Base-by-base conservation (phyloP, 2,888 invertebrate species). In the Drosophila dives region DNA sequence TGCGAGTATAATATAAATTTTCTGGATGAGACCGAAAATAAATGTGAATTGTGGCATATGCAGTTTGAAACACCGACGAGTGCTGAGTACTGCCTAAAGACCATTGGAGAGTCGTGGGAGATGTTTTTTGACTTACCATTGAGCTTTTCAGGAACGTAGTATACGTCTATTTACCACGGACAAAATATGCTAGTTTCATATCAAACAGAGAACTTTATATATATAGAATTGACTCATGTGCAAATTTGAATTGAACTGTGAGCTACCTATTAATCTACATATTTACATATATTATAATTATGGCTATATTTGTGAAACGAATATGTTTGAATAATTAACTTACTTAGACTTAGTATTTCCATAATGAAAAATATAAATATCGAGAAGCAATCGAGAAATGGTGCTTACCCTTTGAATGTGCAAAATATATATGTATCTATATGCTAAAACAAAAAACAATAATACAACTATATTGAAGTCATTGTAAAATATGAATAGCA, bases 31-130 rank as follows among this genome's bases (percentile, higher is more conserved):
- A 92, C 93, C 1, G 93, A 93, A 62, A 93, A 93, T 58, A 91
- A 91, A 40, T 93, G 93, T 68, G 94, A 94, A 78, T 75, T 90
- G 2, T 94, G 94, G 94, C 91, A 89, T 36, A 89, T 94, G 36
- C 86, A 89, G 61, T 94, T 94, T 65, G 93, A 93, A 68, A 94
- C 94, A 1, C 72, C 82, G 10, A 91, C 92, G 49, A 93, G 93
- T 76, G 92, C 93, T 7, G 92, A 93, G 54, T 92, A 93, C 60
- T 93, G 94, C 53, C 91, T 94, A 3, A 92, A 93, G 81, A 93
- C 94, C 8, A 93, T 94, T 64, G 93, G 93, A 58, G 90, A 93
- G 69, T 94, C 94, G 1, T 94, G 94, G 94, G 94, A 94, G 79
- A 92, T 93, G 80, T 79, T 94, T 5, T 95, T 94, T 82, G 94